Evolutionary conservation across 2,888 invertebrate species (phyloP), one percentile per base, ranked within the genome.

Genomic region (Drosophila vallismaia): DNA sequence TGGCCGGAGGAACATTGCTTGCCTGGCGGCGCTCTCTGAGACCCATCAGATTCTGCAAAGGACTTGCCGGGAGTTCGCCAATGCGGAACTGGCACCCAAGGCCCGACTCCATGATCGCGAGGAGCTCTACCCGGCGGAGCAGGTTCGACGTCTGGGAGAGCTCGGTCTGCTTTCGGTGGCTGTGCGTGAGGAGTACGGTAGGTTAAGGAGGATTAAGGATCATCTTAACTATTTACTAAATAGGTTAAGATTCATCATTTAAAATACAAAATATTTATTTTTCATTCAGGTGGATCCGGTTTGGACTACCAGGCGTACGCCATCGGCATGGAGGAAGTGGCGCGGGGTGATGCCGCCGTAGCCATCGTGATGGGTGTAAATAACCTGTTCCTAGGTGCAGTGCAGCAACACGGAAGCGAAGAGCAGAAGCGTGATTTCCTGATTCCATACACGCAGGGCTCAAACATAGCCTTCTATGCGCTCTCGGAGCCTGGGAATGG

Each of bases 331-430:
- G 98, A 98, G 91, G 98, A 98, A 92, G 95, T 98, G 75, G 97
- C 97, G 3, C 93, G 96, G 74, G 96, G 95, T 0, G 98, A 98
- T 93, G 98, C 98, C 0, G 95, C 96, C 29, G 94, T 96, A 59
- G 98, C 97, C 7, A 96, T 97, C 4, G 96, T 98, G 64, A 97
- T 98, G 97, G 97, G 97, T 67, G 98, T 96, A 0, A 95, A 98
- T 90, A 98, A 98, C 92, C 92, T 98, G 10, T 98, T 96, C 88
- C 92, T 98, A 19, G 97, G 96, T 2, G 97, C 98, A 0, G 87
- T 98, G 40, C 90, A 94, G 55, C 93, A 94, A 55, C 97, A 95
- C 93, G 98, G 96, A 0, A 96, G 92, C 71, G 93, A 95, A 29
- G 93, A 94, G 77, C 98, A 98, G 89, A 97, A 96, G 88, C 93